Conservation (phyloP, 2,888 invertebrate species). For the Trissonchulus sp. region DNA sequence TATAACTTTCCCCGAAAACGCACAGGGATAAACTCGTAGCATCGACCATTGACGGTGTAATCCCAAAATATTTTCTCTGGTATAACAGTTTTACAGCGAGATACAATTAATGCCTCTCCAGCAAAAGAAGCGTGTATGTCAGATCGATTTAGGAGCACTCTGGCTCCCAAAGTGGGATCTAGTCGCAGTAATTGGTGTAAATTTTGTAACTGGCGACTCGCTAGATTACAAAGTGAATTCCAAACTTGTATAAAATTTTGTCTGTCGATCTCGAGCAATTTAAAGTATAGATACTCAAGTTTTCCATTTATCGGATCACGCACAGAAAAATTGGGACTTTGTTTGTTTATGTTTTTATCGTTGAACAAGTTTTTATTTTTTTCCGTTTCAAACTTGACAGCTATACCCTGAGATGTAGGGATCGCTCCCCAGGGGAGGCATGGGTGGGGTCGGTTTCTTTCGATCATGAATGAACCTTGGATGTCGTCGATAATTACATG, state of each 20-base stretch:
- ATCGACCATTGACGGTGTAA: too few relatives aligned
- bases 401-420: neutral
- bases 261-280: neutral
- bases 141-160: neutral
- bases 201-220: neutral
- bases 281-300: neutral
- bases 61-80: neutral
- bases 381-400: neutral
- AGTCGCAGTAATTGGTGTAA: neutral
- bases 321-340: neutral
- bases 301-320: neutral
- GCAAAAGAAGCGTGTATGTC: neutral
- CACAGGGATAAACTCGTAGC: neutral
- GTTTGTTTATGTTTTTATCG: too few relatives aligned
- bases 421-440: neutral
- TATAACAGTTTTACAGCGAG: neutral
- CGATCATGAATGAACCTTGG: neutral
- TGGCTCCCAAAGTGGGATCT: neutral
- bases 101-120: neutral
- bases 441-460: neutral
- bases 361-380: neutral
- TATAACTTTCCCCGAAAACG: neutral
- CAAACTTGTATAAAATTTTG: slow-evolving; percentile 1
- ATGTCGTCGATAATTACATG: slow-evolving; percentile 10
- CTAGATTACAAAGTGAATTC: neutral